Conservation (phyloP, 1,140 invertebrate species). For the Colletes latitarsis region DNA sequence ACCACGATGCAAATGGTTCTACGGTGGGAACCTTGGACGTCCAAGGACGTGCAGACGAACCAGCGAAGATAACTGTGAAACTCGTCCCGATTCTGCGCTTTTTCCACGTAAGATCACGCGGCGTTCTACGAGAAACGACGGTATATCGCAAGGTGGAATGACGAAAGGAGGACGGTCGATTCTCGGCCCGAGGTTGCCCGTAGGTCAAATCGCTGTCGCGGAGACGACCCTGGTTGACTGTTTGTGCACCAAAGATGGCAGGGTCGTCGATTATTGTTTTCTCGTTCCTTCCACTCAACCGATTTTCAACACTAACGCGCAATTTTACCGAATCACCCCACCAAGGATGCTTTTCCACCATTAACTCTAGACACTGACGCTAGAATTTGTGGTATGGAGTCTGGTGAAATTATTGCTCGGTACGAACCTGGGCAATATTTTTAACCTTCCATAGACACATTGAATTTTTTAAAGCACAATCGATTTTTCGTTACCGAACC, state of each 20-base stretch:
- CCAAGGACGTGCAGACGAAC: conserved; percentile 27
- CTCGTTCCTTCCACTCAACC: conserved; percentile 1
- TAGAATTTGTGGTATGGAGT: too few relatives aligned
- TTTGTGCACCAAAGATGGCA: conserved; percentile 54
- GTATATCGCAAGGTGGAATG: conserved; percentile 56
- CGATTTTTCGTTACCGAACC: too few relatives aligned
- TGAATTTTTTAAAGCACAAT: too few relatives aligned
- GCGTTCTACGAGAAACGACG: conserved; percentile 55
- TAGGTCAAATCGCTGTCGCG: conserved; percentile 64
- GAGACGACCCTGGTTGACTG: conserved; percentile 35
- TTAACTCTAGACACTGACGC: too few relatives aligned
- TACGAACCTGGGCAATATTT: too few relatives aligned
- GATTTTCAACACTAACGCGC: conserved; percentile 8
- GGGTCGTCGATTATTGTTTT: conserved; percentile 24
- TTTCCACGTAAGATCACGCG: conserved; percentile 41
- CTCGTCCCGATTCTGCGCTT: conserved; percentile 21
- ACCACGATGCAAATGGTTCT: conserved; percentile 39
- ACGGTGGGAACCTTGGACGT: conserved; percentile 21
- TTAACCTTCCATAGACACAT: too few relatives aligned
- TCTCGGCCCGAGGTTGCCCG: conserved; percentile 63
- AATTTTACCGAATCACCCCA: background rate
- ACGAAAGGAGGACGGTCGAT: conserved; percentile 72
- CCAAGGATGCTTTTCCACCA: background rate
- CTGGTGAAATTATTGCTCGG: too few relatives aligned
- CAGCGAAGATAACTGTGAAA: conserved; percentile 14